Evolutionary conservation across 2,113 vertebrate genomes (phyloP).

Genomic region (Hydrolagus affinis): DNA sequence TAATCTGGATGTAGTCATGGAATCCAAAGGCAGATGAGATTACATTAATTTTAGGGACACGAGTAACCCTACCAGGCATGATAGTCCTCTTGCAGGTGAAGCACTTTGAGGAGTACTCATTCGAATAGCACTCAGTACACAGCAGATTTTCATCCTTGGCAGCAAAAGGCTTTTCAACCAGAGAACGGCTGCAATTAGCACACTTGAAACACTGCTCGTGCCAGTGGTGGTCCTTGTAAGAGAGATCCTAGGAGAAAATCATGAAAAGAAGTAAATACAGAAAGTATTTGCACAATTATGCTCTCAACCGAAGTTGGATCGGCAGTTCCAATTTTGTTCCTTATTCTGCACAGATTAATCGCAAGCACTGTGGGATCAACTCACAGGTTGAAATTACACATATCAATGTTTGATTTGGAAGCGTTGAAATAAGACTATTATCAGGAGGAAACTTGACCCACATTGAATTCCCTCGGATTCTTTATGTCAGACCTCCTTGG

Average conservation of each 20-base stretch:
- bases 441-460: no score
- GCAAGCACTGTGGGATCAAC: background rate
- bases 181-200: constrained; percentile 52
- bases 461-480: no score
- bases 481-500: no score
- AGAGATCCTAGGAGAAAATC: constrained; percentile 52
- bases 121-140: constrained; percentile 63
- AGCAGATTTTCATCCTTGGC: constrained; percentile 62
- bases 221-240: constrained; percentile 67
- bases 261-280: background rate
- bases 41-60: background rate
- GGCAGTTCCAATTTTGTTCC: background rate
- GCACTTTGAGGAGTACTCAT: constrained; percentile 64
- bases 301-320: no score
- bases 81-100: constrained; percentile 65
- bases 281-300: background rate
- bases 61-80: constrained; percentile 61
- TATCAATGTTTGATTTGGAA: background rate
- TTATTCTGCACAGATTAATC: background rate
- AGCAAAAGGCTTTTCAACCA: constrained; percentile 67
- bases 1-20: background rate
- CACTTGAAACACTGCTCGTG: constrained; percentile 65
- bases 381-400: background rate
- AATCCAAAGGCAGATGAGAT: no score
- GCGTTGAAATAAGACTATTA: background rate